Percentiles rank a stretch among this genome's conserved stretches.
phyloP scores from a whole-genome alignment of 2,888 invertebrate genomes.

The Cheiracanthium punctorium region DNA sequence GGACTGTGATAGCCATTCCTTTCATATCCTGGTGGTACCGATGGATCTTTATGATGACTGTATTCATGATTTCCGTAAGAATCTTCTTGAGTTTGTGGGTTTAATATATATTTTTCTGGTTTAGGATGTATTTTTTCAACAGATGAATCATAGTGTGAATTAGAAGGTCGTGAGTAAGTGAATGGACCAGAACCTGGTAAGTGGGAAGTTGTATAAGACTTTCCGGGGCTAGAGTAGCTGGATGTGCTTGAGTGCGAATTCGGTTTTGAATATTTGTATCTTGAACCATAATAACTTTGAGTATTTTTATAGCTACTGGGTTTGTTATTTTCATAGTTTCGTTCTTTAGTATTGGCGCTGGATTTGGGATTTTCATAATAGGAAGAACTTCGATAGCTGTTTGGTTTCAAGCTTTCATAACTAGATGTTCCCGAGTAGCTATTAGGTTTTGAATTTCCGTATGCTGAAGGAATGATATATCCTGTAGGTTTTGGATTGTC shows the following conservation, averaged over 20 bases:
- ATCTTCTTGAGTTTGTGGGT: background rate
- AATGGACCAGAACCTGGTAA: background rate
- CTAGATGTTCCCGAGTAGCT: background rate
- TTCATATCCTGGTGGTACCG: conserved; percentile 9
- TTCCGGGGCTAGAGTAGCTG: background rate
- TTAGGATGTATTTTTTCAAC: background rate
- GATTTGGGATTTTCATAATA: too few relatives aligned
- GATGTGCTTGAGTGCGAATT: background rate
- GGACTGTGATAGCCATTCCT: background rate
- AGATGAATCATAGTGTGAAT: background rate
- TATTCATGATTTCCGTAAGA: conserved; percentile 10
- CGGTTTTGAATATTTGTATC: background rate
- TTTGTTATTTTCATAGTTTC: background rate
- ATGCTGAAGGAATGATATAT: background rate
- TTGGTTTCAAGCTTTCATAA: background rate
- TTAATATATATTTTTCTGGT: background rate
- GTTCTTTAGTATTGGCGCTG: too few relatives aligned
- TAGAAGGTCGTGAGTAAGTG: background rate
- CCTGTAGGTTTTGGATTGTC: background rate
- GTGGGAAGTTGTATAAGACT: background rate
- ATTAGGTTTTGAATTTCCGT: background rate
- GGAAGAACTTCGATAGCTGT: too few relatives aligned
- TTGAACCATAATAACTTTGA: too few relatives aligned
- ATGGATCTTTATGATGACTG: background rate
- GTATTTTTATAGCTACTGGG: background rate